Base-by-base conservation (phyloP, 2,888 invertebrate species). In the Eugnorisma glareosa region DNA sequence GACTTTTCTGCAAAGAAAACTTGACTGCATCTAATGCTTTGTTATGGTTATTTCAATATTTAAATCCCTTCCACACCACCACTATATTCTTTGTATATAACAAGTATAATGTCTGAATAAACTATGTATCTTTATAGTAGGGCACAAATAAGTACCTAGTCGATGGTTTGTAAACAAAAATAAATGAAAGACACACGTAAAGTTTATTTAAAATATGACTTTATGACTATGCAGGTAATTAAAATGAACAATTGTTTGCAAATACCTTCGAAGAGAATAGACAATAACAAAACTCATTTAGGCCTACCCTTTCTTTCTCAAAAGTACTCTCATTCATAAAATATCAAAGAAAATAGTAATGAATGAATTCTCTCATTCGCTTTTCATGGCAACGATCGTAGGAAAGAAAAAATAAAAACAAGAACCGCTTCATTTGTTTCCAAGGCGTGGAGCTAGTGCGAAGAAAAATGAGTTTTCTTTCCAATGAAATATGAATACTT, bases 401-500 rank as follows among this genome's bases (percentile, higher is more conserved):
- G 31, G 72, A 77, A 73, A 82, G 74, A 86, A n/a, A n/a, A 88
- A 90, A 89, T 91, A 87, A 87, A 89, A 90, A 86, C 83, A 85
- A 87, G 85, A 86, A 75, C 71, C 72, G 28, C 48, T 66, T 77
- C 82, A 85, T 88, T 93, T 91, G 88, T 87, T 31, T 86, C 88
- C 88, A 90, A 91, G 91, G 88, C 86, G 86, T 79, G 87, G n/a
- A 89, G 84, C 89, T 90, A 84, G 86, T 83, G 75, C 79, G 79
- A 78, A 86, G 83, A 90, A 93, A 93, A 93, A 92, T 90, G 88
- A 90, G 84, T 91, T 91, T 91, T 85, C 81, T 78, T 76, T 78
- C 80, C 73, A 48, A 48, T 48, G 48, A 48, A 48, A 24, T 21
- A 48, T 48, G 21, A 48, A 48, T 2, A n/a, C n/a, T n/a, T n/a